phyloP scores from a whole-genome alignment of 2,888 invertebrate genomes.

The Resseliella maxima region DNA sequence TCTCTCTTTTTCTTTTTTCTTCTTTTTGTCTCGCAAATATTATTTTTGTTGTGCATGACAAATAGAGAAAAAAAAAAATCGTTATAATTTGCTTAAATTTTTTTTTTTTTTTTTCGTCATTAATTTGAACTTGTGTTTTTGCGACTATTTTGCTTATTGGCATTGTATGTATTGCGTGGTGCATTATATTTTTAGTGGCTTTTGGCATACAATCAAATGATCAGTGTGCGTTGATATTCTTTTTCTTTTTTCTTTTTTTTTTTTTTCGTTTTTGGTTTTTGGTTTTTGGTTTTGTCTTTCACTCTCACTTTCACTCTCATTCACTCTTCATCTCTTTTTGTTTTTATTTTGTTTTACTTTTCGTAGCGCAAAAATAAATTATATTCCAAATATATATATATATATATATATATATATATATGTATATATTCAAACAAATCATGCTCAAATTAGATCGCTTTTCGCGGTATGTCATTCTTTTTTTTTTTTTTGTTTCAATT shows the following conservation, averaged over 20 bases:
- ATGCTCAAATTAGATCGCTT: no score
- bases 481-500: not conserved
- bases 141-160: not conserved
- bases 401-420: no score
- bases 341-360: no score
- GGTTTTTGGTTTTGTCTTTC: not conserved
- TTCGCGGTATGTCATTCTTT: no score
- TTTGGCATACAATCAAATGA: conserved; percentile 16
- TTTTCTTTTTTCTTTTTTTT: not conserved
- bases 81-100: not conserved
- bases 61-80: no score
- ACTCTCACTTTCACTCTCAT: no score
- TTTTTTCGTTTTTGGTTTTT: not conserved
- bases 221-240: conserved; percentile 1
- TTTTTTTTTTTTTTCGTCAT: not conserved
- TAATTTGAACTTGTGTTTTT: not conserved
- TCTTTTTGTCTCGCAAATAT: no score
- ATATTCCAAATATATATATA: no score
- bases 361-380: not conserved
- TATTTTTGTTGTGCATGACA: not conserved
- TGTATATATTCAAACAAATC: not conserved
- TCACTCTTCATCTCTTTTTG: no score
- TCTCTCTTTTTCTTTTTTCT: no score
- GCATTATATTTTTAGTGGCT: conserved; percentile 10
- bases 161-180: not conserved